Conservation (phyloP, 1,140 invertebrate species). For the Scaptomyza hsui region DNA sequence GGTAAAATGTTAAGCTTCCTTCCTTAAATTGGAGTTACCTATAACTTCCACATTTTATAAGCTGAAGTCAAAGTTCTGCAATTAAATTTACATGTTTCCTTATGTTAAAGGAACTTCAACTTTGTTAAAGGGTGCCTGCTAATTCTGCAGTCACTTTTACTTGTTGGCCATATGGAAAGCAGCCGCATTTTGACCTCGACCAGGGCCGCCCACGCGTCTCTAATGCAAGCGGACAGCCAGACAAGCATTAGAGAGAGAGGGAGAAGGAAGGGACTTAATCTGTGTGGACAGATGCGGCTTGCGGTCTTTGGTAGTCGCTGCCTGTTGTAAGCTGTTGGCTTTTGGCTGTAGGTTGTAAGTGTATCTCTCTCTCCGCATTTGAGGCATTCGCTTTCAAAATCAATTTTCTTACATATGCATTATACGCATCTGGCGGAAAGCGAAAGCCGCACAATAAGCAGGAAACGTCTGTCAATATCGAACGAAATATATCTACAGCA, state of each 20-base stretch:
- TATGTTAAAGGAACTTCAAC: too few species aligned
- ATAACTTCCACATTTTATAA: too few species aligned
- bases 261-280: slow-evolving; percentile 44
- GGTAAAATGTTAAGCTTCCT: too few species aligned
- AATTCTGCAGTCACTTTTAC: background rate
- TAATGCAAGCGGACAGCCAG: slow-evolving; percentile 30
- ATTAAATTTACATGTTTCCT: too few species aligned
- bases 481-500: slow-evolving; percentile 18
- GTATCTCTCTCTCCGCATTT: slow-evolving; percentile 7
- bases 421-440: slow-evolving; percentile 58
- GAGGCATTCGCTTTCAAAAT: slow-evolving; percentile 75
- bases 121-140: background rate
- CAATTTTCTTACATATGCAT: slow-evolving; percentile 65
- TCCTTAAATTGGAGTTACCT: too few species aligned
- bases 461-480: slow-evolving; percentile 73
- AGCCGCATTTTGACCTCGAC: slow-evolving; percentile 32
- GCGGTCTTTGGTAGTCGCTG: slow-evolving; percentile 9
- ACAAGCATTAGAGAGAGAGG: background rate
- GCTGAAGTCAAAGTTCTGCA: too few species aligned
- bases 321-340: slow-evolving; percentile 1
- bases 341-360: background rate
- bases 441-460: slow-evolving; percentile 45
- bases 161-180: slow-evolving; percentile 42
- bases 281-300: slow-evolving; percentile 49
- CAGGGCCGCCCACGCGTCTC: slow-evolving; percentile 21